Evolutionary conservation across 2,113 vertebrate genomes (phyloP).

Genomic region (Microcebus murinus): DNA sequence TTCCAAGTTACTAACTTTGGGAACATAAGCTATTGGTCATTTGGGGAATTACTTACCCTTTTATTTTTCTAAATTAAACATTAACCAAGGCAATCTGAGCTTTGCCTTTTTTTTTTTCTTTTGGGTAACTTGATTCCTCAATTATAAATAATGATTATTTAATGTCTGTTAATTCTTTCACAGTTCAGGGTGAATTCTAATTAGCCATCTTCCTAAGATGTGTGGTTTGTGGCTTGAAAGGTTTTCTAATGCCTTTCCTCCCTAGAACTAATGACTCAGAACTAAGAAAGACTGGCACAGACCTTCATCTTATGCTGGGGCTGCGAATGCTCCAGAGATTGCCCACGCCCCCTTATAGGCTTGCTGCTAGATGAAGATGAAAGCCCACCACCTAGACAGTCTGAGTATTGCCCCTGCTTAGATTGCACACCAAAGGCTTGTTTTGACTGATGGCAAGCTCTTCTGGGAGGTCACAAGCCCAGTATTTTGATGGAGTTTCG

Average conservation of each 20-base stretch:
- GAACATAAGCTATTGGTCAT: conserved; percentile 37
- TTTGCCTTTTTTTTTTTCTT: conserved; percentile 58
- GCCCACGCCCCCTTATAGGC: accelerated
- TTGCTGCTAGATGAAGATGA: background rate
- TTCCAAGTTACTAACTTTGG: conserved; percentile 37
- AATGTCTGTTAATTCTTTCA: conserved; percentile 79
- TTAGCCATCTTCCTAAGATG: conserved; percentile 70
- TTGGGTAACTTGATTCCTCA: conserved; percentile 83
- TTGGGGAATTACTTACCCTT: conserved; percentile 69
- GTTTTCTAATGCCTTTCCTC: conserved; percentile 58
- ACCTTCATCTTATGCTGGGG: background rate
- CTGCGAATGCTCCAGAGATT: background rate
- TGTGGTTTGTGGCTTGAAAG: conserved; percentile 76
- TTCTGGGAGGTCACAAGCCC: background rate
- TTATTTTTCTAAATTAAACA: conserved; percentile 80
- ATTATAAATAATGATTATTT: conserved; percentile 87
- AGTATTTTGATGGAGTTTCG: background rate
- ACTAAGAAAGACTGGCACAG: conserved; percentile 48
- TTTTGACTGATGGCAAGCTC: background rate
- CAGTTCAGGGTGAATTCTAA: conserved; percentile 75
- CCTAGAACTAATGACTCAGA: conserved; percentile 73
- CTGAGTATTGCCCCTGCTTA: background rate
- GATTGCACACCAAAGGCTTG: background rate
- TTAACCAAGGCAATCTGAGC: conserved; percentile 74
- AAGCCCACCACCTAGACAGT: accelerated